Conservation (phyloP, 2,113 vertebrate species). For the Misgurnus mizolepis region DNA sequence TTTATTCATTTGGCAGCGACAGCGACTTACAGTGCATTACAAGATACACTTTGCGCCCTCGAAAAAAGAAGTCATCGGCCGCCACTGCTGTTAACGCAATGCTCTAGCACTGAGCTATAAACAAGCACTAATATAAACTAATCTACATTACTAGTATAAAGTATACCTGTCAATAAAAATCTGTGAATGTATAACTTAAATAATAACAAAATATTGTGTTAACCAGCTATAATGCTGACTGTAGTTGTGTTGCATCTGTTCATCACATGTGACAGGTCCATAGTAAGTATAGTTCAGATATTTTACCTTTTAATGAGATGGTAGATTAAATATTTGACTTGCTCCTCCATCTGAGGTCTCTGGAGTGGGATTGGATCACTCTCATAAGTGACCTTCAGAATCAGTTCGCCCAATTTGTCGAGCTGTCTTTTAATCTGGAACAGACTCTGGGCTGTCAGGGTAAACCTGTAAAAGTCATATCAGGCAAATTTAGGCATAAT, state of each 20-base stretch:
- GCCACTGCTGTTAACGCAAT: too few species aligned
- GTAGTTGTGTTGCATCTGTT: background rate
- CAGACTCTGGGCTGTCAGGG: conserved; percentile 89
- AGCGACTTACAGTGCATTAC: too few species aligned
- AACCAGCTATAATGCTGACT: too few species aligned
- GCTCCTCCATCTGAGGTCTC: conserved; percentile 86
- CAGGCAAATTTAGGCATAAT: background rate
- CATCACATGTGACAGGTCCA: background rate
- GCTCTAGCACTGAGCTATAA: too few species aligned
- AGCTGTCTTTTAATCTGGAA: conserved; percentile 93
- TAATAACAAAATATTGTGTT: too few species aligned
- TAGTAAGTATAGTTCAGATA: background rate
- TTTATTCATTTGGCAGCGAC: too few species aligned
- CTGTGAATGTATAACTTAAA: too few species aligned
- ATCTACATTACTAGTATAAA: too few species aligned
- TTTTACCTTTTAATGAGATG: conserved; percentile 89
- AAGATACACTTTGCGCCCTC: too few species aligned
- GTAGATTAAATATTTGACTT: conserved; percentile 88
- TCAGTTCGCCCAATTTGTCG: conserved; percentile 91
- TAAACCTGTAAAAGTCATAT: conserved; percentile 78
- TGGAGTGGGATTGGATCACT: conserved; percentile 91
- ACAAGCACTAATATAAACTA: too few species aligned
- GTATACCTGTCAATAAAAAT: too few species aligned
- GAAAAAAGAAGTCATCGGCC: too few species aligned
- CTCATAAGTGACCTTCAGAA: conserved; percentile 90